These are phyloP conservation scores for Perca flavescens DNA, from an alignment of 2,113 vertebrate genomes.

Conservation along the genomic window DNA sequence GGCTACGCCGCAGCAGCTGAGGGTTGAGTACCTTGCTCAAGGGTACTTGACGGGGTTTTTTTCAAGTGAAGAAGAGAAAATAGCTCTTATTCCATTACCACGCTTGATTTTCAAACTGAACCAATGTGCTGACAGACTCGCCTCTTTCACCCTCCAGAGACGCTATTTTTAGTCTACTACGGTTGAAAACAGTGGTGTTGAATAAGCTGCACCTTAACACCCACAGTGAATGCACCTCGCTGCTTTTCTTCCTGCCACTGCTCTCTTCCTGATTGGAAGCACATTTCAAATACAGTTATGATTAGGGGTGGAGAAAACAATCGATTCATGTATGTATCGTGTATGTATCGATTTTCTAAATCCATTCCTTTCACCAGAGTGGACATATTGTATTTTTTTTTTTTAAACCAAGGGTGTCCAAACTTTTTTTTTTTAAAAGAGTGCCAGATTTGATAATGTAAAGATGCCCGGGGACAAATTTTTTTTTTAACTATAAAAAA, in stretches of 20 bases:
- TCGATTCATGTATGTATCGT: no score
- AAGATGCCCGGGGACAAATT: no score
- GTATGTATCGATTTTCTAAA: no score
- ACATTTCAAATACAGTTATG: background rate
- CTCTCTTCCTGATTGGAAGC: background rate
- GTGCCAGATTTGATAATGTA: no score
- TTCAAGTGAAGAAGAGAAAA: conserved; percentile 20
- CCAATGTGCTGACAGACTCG: background rate
- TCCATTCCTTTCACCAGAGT: no score
- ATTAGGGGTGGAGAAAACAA: no score
- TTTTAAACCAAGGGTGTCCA: no score
- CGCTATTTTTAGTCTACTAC: conserved; percentile 1
- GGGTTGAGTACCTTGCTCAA: conserved; percentile 25
- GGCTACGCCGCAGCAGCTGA: conserved; percentile 21
- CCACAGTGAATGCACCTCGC: background rate
- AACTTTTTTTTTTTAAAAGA: no score
- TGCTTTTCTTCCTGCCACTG: background rate
- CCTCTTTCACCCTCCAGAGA: background rate
- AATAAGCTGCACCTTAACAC: conserved; percentile 3
- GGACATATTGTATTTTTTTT: no score
- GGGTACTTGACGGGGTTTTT: background rate
- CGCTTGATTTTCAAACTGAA: conserved; percentile 1
- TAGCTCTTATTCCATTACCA: background rate
- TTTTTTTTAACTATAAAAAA: no score
- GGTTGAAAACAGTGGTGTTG: background rate